Evolutionary conservation across 2,797 vertebrate species (phyloP).

Genomic region (Leptatherina wallacei): DNA sequence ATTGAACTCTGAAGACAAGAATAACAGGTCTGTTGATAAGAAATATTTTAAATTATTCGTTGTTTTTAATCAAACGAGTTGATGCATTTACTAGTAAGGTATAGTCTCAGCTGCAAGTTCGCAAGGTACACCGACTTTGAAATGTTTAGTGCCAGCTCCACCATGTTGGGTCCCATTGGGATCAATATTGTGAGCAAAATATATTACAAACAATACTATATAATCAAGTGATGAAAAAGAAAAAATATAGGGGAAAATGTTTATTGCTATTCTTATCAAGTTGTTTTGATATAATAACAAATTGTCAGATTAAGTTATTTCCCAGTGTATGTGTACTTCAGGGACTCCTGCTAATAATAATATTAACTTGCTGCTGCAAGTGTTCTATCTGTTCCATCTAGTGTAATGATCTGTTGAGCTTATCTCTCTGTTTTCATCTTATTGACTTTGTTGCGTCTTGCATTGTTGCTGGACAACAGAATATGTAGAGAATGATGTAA

Average conservation of each 20-base stretch:
- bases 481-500: constrained; percentile 8
- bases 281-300: not conserved
- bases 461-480: constrained; percentile 9
- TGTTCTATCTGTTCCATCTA: not conserved
- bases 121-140: not conserved
- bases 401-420: constrained; percentile 1
- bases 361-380: not conserved
- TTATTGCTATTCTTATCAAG: not conserved
- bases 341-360: not conserved
- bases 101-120: not conserved
- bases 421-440: not conserved
- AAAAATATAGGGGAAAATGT: not conserved
- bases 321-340: not conserved
- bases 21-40: not conserved
- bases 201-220: not conserved
- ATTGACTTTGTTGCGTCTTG: not conserved
- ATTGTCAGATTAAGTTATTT: constrained; percentile 7
- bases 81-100: no score
- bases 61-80: not conserved
- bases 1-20: not conserved
- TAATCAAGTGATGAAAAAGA: not conserved
- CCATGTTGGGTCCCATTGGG: not conserved
- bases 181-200: not conserved
- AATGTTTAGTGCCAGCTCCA: not conserved
- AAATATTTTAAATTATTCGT: not conserved